Percentiles rank a stretch among this genome's conserved stretches.
Conservation (phyloP, 2,888 invertebrate species). For the Papilio elwesi region DNA sequence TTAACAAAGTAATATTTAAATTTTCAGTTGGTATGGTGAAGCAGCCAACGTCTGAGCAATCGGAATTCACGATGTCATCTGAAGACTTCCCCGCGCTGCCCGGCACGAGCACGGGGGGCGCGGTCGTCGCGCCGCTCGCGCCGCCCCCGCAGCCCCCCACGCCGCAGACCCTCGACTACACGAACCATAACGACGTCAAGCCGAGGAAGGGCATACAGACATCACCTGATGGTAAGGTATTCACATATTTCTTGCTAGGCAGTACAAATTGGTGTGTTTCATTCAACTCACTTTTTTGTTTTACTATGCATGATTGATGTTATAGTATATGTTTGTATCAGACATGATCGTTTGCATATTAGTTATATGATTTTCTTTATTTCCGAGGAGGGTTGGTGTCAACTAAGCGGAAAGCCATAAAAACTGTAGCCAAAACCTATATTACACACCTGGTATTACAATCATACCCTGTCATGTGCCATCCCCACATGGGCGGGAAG, state of each 20-base stretch:
- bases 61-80: constrained; percentile 98
- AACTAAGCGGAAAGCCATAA: too few species aligned
- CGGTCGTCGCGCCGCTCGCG: constrained; percentile 64
- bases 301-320: constrained; percentile 16
- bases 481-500: too few species aligned
- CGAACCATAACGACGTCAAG: constrained; percentile 78
- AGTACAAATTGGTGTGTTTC: background rate
- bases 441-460: too few species aligned
- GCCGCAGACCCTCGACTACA: constrained; percentile 55
- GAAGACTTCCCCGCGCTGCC: constrained; percentile 99
- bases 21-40: constrained; percentile 95
- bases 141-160: constrained; percentile 48
- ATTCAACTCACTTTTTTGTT: constrained; percentile 8
- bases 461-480: background rate
- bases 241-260: background rate
- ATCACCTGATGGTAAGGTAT: constrained; percentile 92
- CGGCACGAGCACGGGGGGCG: constrained; percentile 92
- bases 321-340: constrained; percentile 29
- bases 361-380: too few species aligned
- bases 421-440: too few species aligned
- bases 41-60: constrained; percentile 95
- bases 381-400: too few species aligned
- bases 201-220: constrained; percentile 96
- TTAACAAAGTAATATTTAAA: background rate
- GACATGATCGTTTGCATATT: too few species aligned